These are phyloP conservation scores for Amphipoea oculea DNA, from an alignment of 2,888 invertebrate genomes.

Conservation along the genomic window DNA sequence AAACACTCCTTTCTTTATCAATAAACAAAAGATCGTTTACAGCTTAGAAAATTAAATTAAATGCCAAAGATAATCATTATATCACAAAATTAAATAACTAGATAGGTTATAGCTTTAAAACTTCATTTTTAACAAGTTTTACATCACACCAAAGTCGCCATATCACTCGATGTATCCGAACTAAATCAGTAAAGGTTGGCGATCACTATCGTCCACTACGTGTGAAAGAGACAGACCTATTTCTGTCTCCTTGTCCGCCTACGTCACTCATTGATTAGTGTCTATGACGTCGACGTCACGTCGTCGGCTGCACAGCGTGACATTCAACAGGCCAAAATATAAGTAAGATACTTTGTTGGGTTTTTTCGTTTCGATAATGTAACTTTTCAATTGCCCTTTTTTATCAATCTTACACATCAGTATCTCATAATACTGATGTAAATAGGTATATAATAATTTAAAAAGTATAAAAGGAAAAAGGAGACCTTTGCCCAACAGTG, in stretches of 20 bases:
- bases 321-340: conserved; percentile 27
- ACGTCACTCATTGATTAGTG: conserved; percentile 28
- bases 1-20: background rate
- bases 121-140: background rate
- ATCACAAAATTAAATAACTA: background rate
- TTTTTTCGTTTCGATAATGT: background rate
- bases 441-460: background rate
- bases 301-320: background rate
- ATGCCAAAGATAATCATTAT: too few species aligned
- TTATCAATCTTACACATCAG: background rate
- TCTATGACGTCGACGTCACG: conserved; percentile 15
- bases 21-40: background rate
- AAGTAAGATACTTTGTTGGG: background rate
- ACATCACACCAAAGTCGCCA: background rate
- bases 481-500: too few species aligned
- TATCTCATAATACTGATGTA: background rate
- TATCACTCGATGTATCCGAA: conserved; percentile 36
- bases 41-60: background rate
- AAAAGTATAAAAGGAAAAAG: background rate
- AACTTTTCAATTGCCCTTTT: background rate
- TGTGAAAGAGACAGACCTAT: conserved; percentile 19
- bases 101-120: background rate
- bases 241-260: background rate
- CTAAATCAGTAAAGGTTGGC: background rate
- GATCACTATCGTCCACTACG: background rate